These are phyloP conservation scores for Vespertilio murinus DNA, from an alignment of 2,797 vertebrate species.

Conservation along the genomic window DNA sequence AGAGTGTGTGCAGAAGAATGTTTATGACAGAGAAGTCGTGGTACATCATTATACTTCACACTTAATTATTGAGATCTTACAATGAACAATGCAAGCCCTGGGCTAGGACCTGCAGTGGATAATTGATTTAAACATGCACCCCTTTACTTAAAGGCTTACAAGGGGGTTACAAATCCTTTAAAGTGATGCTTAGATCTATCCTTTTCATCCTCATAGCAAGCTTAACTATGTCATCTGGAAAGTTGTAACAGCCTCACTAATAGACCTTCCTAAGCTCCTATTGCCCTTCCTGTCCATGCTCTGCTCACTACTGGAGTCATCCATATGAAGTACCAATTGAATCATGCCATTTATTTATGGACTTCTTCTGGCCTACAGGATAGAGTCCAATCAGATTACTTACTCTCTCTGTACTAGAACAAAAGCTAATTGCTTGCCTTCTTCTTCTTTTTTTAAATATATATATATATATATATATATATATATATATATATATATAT, in stretches of 20 bases:
- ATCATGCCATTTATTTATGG: background rate
- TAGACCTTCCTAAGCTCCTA: background rate
- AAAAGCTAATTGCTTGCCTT: background rate
- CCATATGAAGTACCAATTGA: background rate
- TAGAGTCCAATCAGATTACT: background rate
- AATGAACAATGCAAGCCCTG: background rate
- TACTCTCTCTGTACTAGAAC: background rate
- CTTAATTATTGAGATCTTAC: background rate
- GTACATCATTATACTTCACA: background rate
- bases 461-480: no score
- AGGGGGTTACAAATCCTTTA: background rate
- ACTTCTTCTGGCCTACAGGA: background rate
- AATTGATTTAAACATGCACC: background rate
- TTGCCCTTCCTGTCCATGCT: fast-evolving
- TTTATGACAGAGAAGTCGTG: background rate
- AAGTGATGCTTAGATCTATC: background rate
- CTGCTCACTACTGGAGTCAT: background rate
- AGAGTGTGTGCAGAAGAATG: background rate
- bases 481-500: no score
- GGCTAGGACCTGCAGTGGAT: background rate
- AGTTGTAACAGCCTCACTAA: background rate
- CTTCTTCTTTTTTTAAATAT: no score
- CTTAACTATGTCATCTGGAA: background rate
- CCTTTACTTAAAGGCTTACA: background rate
- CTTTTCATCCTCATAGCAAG: background rate